Evolutionary conservation across 2,113 vertebrate species (phyloP).

Genomic region (Ptilorrhoa leucosticta): DNA sequence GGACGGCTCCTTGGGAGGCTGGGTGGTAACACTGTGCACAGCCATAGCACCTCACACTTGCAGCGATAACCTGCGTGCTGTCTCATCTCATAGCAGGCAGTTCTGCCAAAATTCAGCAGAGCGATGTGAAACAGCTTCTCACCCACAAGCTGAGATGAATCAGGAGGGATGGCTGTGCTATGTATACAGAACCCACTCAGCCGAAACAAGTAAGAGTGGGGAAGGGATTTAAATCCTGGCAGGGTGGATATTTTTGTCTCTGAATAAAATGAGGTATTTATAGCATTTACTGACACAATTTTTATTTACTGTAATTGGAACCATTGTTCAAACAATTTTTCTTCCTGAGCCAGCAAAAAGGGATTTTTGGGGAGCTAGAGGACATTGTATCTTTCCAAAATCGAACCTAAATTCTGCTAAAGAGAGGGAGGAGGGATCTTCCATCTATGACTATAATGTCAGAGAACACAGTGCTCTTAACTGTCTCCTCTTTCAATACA

Average conservation of each 20-base stretch:
- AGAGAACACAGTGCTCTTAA: neutral
- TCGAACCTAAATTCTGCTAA: neutral
- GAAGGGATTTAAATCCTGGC: neutral
- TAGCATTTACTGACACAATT: neutral
- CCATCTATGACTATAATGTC: neutral
- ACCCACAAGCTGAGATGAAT: neutral
- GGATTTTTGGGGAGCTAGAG: neutral
- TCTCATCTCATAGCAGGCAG: neutral
- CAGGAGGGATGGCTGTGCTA: neutral
- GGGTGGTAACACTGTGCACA: neutral
- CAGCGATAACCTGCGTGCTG: neutral
- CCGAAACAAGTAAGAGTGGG: neutral
- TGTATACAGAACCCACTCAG: neutral
- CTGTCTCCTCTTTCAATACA: neutral
- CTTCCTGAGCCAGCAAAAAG: neutral
- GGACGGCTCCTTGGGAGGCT: neutral
- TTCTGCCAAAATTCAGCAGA: neutral
- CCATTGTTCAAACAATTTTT: neutral
- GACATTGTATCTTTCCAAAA: neutral
- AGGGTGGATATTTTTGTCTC: neutral
- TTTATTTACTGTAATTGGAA: neutral
- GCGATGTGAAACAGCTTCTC: neutral
- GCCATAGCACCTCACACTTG: neutral
- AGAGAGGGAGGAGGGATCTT: neutral
- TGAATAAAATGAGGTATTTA: constrained; percentile 1